phyloP scores from a whole-genome alignment of 35 echinoderm and acorn worm species.

The Chiridota heheva region DNA sequence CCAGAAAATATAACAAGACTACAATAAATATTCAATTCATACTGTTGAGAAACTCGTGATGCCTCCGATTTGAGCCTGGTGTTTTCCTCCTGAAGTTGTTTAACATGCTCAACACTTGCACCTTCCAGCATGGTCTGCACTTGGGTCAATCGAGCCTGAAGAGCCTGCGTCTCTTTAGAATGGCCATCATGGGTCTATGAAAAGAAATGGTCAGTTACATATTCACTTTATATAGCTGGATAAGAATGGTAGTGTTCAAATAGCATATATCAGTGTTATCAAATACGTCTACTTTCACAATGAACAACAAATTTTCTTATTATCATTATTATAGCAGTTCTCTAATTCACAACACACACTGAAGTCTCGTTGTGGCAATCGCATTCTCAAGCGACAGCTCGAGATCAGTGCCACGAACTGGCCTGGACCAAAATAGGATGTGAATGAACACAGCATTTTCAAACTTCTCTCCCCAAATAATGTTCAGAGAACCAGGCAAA shows the following conservation, averaged over 20 bases:
- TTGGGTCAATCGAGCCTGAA: conserved; percentile 65
- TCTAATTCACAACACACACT: too few species aligned
- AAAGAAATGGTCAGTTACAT: background rate
- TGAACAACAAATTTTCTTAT: background rate
- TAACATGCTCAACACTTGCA: conserved; percentile 50
- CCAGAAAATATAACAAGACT: too few species aligned
- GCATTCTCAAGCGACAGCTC: too few species aligned
- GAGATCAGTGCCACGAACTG: too few species aligned
- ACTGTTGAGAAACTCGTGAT: background rate
- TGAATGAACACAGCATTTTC: too few species aligned
- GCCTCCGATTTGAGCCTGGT: conserved; percentile 32
- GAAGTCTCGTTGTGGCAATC: too few species aligned
- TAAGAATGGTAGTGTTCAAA: background rate
- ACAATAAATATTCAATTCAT: background rate
- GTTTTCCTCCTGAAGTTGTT: conserved; percentile 76
- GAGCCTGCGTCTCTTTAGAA: conserved; percentile 57
- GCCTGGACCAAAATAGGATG: too few species aligned
- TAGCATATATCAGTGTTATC: background rate
- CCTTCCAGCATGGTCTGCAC: conserved; percentile 53
- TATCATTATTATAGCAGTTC: background rate
- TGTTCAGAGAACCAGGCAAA: too few species aligned
- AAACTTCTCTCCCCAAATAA: too few species aligned
- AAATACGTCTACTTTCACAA: background rate
- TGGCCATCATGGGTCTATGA: conserved; percentile 83
- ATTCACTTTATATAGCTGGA: too few species aligned